Evolutionary conservation across 1,140 invertebrate species (phyloP), one percentile per base, ranked within the genome.

Genomic region (Leptinotarsa undecemlineata): DNA sequence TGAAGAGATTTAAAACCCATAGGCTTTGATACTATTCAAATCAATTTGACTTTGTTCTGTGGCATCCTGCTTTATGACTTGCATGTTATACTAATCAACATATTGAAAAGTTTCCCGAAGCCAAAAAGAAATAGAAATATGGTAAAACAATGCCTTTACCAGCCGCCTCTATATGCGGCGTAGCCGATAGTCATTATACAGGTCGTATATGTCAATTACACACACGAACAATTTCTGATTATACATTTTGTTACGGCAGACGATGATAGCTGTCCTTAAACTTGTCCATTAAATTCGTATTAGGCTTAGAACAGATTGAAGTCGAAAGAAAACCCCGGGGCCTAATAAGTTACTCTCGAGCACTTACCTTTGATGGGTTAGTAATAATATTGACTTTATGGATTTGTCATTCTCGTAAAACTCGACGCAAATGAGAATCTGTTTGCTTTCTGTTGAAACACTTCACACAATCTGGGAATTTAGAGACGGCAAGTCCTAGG

Each of bases 161-260:
- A 15, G 63, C 20, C 63, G 26, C 20, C 20, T 5, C 63, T 0
- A 14, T 64, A 15, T 64, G 17, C 14, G 4, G 20, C 20, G 15
- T 64, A 64, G 20, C 20, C 4, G 14, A 33, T 5, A 33, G 17
- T 64, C 26, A 21, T 64, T 21, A 64, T 64, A 33, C 14, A 33
- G 63, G 63, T 64, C 63, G 63, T 15, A 33, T 64, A 64, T 23
- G 63, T 64, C 63, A 64, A 64, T 64, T 64, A 64, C 26, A 64
- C 26, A 64, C 63, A 64, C 20, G 20, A 64, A 33, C 20, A n/a
- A 20, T 19, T 19, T 33, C 20, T 33, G 63, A 64, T 64, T 64
- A 64, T 64, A 64, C 63, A 21, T 64, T 64, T 64, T 20, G 63
- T 64, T n/a, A 33, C 20, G 63, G 15, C 63, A 3, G 63, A 64